Evolutionary conservation across 2,797 vertebrate species (phyloP).

Genomic region (Coccyzus lansbergi): DNA sequence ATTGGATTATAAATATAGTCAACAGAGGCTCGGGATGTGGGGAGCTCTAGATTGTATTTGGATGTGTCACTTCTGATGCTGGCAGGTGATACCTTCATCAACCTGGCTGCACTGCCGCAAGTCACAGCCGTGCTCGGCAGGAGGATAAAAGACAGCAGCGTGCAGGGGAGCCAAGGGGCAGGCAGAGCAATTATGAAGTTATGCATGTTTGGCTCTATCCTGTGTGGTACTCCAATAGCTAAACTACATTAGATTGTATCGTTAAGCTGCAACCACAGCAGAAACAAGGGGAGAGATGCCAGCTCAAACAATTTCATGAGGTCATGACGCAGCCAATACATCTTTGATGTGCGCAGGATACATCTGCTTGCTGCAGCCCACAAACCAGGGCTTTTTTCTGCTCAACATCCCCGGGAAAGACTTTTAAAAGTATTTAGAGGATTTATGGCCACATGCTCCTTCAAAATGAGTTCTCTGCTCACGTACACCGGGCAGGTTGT

Average conservation of each 20-base stretch:
- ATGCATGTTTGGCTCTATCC: not conserved
- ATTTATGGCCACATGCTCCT: not conserved
- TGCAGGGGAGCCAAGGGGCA: not conserved
- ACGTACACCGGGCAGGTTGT: rapidly evolving
- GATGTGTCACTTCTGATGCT: not conserved
- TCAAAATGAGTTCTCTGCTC: not conserved
- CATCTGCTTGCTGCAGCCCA: not conserved
- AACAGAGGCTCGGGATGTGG: not conserved
- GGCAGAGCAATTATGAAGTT: constrained; percentile 14
- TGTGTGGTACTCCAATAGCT: not conserved
- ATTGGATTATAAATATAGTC: constrained; percentile 52
- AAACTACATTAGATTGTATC: not conserved
- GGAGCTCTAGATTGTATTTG: not conserved
- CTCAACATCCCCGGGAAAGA: not conserved
- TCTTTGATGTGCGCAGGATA: not conserved
- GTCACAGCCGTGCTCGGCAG: rapidly evolving
- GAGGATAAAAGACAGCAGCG: not conserved
- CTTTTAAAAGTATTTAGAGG: constrained; percentile 6
- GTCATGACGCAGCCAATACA: not conserved
- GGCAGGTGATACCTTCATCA: constrained; percentile 5
- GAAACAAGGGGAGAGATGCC: not conserved
- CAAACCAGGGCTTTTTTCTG: not conserved
- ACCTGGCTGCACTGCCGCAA: not conserved
- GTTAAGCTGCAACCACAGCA: not conserved
- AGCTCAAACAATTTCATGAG: constrained; percentile 26